Evolutionary conservation across 1,140 invertebrate species (phyloP), one percentile per base, ranked within the genome.

Genomic region (Papilio dardanus): DNA sequence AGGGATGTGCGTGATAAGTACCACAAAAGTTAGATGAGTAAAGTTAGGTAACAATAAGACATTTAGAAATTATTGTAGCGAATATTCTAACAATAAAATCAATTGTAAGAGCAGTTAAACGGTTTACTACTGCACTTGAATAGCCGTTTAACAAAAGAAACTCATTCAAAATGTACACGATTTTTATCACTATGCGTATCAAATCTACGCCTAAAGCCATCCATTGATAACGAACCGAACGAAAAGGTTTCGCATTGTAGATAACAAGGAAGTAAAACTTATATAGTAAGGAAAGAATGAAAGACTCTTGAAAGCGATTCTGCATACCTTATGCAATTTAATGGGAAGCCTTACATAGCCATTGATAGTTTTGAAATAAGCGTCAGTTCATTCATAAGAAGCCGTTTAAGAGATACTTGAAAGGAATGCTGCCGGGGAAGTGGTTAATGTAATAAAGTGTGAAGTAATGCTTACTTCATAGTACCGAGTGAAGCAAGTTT

Each of bases 261-360:
- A 83, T 87, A 87, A 88, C 84, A 88, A 89, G 88, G 86, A 88
- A 88, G 81, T 81, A 76, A 80, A 80, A 81, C 86, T 86, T 87
- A 86, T 81, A 84, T 80, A 84, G 77, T 83, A 77, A 74, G 54
- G 75, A 79, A 28, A 40, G 68, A 79, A 81, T 80, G 21, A 42
- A 69, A 21, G 19, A 16, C 37, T 31, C 33, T 28, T 73, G 19
- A 68, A 54, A 58, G 31, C 71, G 50, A 73, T 73, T 73, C 30
- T 73, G 71, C 71, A 73, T 73, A 75, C n/a, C 35, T 58, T 42
- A 62, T 33, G 50, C 50, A 62, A 75, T 71, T 79, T 77, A 68
- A 37, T 33, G 68, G 40, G 84, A 88, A 88, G 81, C 86, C 88
- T 82, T 89, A 84, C 31, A 58, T 76, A 76, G 74, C 79, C 81